phyloP scores from a whole-genome alignment of 2,797 vertebrate genomes.

The Mycteria americana region DNA sequence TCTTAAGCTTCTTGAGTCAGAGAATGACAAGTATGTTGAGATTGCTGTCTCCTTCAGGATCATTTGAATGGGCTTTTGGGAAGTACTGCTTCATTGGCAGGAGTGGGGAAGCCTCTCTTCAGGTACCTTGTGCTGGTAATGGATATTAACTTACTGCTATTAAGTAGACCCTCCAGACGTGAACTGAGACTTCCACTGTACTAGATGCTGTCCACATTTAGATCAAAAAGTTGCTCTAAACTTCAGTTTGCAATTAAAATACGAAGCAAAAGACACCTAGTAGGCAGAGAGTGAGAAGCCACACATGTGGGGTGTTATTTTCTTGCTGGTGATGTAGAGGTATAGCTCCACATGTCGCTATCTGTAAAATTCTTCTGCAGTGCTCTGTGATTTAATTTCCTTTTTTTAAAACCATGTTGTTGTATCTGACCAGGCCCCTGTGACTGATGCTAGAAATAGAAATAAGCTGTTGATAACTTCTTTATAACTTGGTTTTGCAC shows the following conservation, averaged over 20 bases:
- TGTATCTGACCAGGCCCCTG: background rate
- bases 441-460: background rate
- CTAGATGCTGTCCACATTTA: background rate
- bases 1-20: background rate
- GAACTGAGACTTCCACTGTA: background rate
- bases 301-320: background rate
- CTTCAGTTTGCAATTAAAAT: background rate
- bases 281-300: background rate
- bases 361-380: background rate
- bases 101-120: background rate
- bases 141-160: fast-evolving
- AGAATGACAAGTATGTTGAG: background rate
- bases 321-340: background rate
- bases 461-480: background rate
- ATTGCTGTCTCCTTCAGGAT: background rate
- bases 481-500: background rate
- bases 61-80: background rate
- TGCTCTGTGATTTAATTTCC: background rate
- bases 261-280: background rate
- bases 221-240: background rate
- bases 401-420: background rate
- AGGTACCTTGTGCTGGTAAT: background rate
- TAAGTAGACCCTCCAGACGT: fast-evolving
- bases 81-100: background rate
- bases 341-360: background rate